Conservation (phyloP, 2,113 vertebrate genomes). For the Oceanodroma tethys region DNA sequence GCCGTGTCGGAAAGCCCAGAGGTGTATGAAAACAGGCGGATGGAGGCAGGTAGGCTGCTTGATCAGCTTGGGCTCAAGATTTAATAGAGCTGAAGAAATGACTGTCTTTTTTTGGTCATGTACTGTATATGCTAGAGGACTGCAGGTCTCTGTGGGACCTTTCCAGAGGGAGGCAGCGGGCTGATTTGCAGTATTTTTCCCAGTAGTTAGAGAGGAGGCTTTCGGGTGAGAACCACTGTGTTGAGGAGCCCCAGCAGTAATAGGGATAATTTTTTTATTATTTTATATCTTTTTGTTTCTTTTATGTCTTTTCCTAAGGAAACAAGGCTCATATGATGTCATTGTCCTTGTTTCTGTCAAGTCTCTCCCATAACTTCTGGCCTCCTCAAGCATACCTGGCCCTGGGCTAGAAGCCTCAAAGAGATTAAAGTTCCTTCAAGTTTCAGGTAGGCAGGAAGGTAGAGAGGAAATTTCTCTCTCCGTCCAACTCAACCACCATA, state of each 20-base stretch:
- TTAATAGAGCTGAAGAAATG: background rate
- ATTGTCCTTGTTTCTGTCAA: background rate
- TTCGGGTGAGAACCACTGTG: background rate
- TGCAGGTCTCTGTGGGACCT: background rate
- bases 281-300: background rate
- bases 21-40: slow-evolving; percentile 32
- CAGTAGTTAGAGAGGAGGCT: background rate
- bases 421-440: background rate
- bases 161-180: background rate
- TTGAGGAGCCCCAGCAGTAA: background rate
- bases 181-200: background rate
- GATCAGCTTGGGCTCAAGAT: background rate
- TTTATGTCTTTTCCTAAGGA: background rate
- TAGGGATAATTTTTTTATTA: background rate
- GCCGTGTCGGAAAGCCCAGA: slow-evolving; percentile 53
- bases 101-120: background rate
- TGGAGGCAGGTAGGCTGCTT: slow-evolving; percentile 69
- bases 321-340: background rate
- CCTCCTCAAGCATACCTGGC: background rate
- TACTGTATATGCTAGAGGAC: background rate
- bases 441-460: background rate
- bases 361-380: background rate
- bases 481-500: background rate
- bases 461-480: background rate
- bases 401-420: background rate